Evolutionary conservation across 1,140 invertebrate species (phyloP), one percentile per base, ranked within the genome.

Genomic region (Formica exsecta): DNA sequence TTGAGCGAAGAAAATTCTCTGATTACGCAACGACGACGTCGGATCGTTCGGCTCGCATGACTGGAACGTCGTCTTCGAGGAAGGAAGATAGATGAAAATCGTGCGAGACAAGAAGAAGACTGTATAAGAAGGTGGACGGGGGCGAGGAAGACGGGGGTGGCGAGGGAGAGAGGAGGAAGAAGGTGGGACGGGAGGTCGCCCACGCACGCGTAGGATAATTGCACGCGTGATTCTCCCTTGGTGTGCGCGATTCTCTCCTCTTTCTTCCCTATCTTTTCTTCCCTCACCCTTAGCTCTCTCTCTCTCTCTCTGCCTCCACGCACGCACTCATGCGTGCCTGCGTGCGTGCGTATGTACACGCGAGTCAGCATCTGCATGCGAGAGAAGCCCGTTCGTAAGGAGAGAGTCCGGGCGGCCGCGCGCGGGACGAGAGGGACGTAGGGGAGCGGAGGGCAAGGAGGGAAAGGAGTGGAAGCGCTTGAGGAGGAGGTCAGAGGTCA

Each of bases 201-300:
- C 89, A 95, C 95, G 93, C 93, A 91, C 92, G 93, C 94, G 94
- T 94, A 95, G 94, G 94, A 95, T 95, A 95, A 95, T 95, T 95
- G 94, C 94, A 93, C 93, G 93, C 93, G 92, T 91, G 92, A 91
- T 92, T 94, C 92, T 92, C 93, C 92, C 93, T 94, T 85, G 92
- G 93, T 41, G 65, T 93, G 93, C 93, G 44, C 93, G 92, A 92
- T 48, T 48, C 68, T 83, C 64, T 86, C 80, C 73, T 80, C 80
- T 59, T 83, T 75, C 19, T 11, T 70, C 73, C 51, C 66, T 44
- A 57, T 73, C 75, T 77, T 57, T 76, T 85, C 51, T 22, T 48
- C 44, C 66, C 51, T 75, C 29, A 32, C 38, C 62, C 19, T n/a
- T 6, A 13, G 36, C 44, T 11, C 41, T 38, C 29, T 62, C 51